Base-by-base conservation (phyloP, 2,797 vertebrate genomes). In the Poeciliopsis turneri region DNA sequence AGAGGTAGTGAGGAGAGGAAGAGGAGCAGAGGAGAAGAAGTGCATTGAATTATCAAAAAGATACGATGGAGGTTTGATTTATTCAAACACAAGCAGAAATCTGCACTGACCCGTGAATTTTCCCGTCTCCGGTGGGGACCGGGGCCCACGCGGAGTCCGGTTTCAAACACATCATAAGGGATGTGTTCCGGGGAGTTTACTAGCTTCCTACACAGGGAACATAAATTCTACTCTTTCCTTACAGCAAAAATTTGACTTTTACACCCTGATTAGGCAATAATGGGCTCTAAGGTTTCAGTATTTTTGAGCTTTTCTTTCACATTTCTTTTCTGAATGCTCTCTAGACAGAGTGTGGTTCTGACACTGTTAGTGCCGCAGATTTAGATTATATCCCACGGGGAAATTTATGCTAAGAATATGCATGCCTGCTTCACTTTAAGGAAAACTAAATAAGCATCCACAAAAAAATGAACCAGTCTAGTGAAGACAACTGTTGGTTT, bases 311-410 rank as follows among this genome's bases (percentile, higher is more conserved):
- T 25, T 77, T 72, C 75, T 86, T 16, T 2, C 16, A n/a, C 66
- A 69, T 69, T 61, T 55, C 53, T 74, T 57, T 72, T 70, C 45
- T 53, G 59, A 64, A 70, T 74, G 55, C 75, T 82, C 79, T 76
- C 28, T 57, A 43, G 41, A 81, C 76, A 47, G 57, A 80, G 55
- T 16, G 28, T 36, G 74, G 20, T 39, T 15, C 39, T 1, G 77
- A 86, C 83, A 36, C 72, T 85, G 82, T 74, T 79, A 86, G 78
- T 25, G 39, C 78, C 66, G 82, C 71, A 87, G 87, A 87, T 89
- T 90, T 84, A 87, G 83, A 78, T 81, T 74, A 85, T 84, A 80
- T 87, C 89, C 85, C 80, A 83, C 74, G 82, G 90, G 83, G 66
- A 77, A 72, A 87, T 80, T 90, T 90, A 81, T 39, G 78, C 87